Base-by-base conservation (phyloP, 2,113 vertebrate species). In the Polyodon spathula region DNA sequence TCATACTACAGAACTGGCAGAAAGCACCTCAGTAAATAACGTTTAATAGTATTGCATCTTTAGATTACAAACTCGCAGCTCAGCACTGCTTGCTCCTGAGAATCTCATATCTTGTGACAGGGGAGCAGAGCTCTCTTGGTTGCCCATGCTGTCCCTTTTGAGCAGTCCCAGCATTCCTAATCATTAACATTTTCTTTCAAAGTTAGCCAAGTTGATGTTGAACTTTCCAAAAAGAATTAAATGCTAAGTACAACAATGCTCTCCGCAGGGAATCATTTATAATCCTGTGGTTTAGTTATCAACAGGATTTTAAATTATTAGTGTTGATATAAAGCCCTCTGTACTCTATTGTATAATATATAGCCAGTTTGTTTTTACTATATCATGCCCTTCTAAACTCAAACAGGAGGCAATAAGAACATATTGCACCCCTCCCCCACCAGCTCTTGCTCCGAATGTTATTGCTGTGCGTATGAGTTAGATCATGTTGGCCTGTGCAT, bases 211-310 rank as follows among this genome's bases (percentile, higher is more conserved):
- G 43, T 27, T 63, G 63, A 63, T 55, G 43, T 56, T n/a, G 27
- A 16, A 27, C 58, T 60, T 63, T 60, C 58, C 52, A 60, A 57
- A 4, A 42, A 57, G 44, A 44, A 37, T 51, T 57, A 56, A 58
- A 62, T 63, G 54, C 57, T 64, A 60, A 27, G 40, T 38, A 11
- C 16, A 63, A 63, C 66, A 63, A 67, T 67, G 61, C 57, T 67
- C 50, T 63, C 61, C 57, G 43, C 40, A 16, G 61, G 56, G 61
- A 63, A 67, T 67, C 66, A 63, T 67, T 63, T 62, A 56, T 57
- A 63, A 61, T 64, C 62, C 62, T 61, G 58, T 37, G 66, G 62
- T 63, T 61, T 68, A 53, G 60, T 68, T 68, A 57, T 59, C 17
- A 8, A 8, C 37, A 53, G 40, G 40, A 14, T 37, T 17, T 53